Evolutionary conservation across 2,113 vertebrate genomes (phyloP).

Genomic region (Pterocles orientalis): DNA sequence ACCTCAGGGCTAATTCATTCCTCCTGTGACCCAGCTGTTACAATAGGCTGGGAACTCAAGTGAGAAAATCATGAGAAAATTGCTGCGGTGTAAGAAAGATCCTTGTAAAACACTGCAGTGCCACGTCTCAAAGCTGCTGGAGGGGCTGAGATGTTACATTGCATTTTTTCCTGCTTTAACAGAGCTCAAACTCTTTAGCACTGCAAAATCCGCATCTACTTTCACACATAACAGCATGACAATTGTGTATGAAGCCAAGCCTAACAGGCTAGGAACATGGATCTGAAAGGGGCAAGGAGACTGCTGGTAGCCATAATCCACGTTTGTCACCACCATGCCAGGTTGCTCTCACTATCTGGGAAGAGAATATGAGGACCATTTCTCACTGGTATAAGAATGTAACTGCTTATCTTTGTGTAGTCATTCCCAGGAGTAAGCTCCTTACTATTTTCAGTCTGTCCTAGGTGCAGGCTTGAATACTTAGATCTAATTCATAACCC

Average conservation of each 20-base stretch:
- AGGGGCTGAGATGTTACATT: not conserved
- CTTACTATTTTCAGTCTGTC: not conserved
- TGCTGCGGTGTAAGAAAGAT: constrained; percentile 1
- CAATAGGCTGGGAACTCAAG: constrained; percentile 25
- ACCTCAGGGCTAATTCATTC: constrained; percentile 10
- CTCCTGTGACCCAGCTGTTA: constrained; percentile 21
- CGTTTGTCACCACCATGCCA: not conserved
- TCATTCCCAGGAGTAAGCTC: not conserved
- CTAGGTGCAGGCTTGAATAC: not conserved
- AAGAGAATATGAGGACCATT: not conserved
- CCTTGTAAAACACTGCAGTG: constrained; percentile 2
- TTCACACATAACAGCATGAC: not conserved
- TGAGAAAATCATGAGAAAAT: constrained; percentile 29
- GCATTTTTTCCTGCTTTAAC: not conserved
- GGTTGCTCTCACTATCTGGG: not conserved
- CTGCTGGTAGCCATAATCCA: not conserved
- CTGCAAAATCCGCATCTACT: not conserved
- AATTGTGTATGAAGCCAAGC: not conserved
- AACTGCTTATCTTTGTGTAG: not conserved
- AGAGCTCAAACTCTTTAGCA: not conserved
- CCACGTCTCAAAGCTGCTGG: not conserved
- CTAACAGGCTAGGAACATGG: not conserved
- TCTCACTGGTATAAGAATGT: not conserved
- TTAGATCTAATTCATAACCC: not conserved
- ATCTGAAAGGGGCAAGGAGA: not conserved